phyloP scores from a whole-genome alignment of 2,888 invertebrate species.

The Lasioglossum marginatum region DNA sequence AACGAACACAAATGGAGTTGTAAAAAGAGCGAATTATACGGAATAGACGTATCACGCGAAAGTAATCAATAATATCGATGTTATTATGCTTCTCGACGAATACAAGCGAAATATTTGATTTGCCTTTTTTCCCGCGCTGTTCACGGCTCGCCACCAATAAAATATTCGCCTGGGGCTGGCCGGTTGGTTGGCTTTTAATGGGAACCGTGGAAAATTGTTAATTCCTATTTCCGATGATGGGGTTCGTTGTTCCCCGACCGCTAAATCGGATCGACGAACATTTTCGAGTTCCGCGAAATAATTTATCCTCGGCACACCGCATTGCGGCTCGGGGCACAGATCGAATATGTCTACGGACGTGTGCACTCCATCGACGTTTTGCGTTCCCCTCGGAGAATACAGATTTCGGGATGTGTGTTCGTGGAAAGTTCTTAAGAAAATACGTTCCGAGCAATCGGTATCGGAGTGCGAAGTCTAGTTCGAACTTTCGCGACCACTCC shows the following conservation, averaged over 20 bases:
- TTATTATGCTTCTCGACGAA: neutral
- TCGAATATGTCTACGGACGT: constrained; percentile 33
- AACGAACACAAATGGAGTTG: neutral
- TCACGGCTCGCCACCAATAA: neutral
- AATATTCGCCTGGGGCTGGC: neutral
- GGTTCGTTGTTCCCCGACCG: neutral
- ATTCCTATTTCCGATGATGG: neutral
- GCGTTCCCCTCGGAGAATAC: constrained; percentile 61
- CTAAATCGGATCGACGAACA: constrained; percentile 4
- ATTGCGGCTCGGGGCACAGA: neutral
- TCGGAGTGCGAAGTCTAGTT: constrained; percentile 74
- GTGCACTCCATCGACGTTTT: constrained; percentile 54
- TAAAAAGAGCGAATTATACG: neutral
- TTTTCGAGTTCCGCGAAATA: constrained; percentile 23
- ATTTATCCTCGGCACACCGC: constrained; percentile 20
- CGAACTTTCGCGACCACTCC: constrained; percentile 71
- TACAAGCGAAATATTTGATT: neutral
- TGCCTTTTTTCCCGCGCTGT: too few relatives aligned
- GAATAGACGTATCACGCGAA: neutral
- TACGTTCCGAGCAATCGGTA: constrained; percentile 73
- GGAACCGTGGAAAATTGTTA: constrained; percentile 25
- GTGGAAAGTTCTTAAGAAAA: constrained; percentile 73
- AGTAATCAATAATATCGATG: neutral
- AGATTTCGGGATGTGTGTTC: constrained; percentile 67
- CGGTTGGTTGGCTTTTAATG: constrained; percentile 25